Base-by-base conservation (phyloP, 2,888 invertebrate species). In the Polymixis flavicincta region DNA sequence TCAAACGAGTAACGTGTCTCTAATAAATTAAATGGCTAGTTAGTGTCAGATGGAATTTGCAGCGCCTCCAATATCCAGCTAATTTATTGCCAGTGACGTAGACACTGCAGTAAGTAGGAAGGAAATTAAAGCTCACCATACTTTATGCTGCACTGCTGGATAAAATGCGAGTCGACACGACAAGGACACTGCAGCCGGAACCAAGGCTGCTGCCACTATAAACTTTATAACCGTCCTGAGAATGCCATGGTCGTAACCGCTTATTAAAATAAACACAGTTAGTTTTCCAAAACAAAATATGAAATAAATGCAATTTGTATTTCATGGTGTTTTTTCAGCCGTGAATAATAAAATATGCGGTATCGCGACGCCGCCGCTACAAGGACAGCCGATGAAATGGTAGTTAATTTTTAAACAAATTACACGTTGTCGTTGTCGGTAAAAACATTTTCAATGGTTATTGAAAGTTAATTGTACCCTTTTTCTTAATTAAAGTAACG, bases 141-240 rank as follows among this genome's bases (percentile, higher is more conserved):
- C 19, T 89, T 83, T 74, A 80, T 61, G 37, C 69, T 79, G 80
- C 75, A 80, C 7, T 37, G 70, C n/a, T 71, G 60, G 67, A 76
- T 84, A 80, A 87, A 88, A 82, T 85, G 85, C 76, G 78, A 69
- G 77, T n/a, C 71, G 68, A 74, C 84, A 85, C 83, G 78, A 63
- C 89, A 90, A 90, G 90, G 90, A 88, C 89, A 84, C 70, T 84
- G 83, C 87, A 80, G 81, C 75, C 78, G 71, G 52, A 79, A 76
- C 72, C 68, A 87, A 87, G 86, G 88, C 81, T 84, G 72, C 52
- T 68, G 42, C 61, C 32, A 63, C 57, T 68, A 64, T 74, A 75
- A 76, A 70, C 74, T 78, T 81, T 66, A 50, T 45, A 67, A 22
- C 42, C 37, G 54, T 74, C 80, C 73, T 59, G 25, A 64, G 78